Conservation (phyloP, 2,888 invertebrate species). For the Blera fallax region DNA sequence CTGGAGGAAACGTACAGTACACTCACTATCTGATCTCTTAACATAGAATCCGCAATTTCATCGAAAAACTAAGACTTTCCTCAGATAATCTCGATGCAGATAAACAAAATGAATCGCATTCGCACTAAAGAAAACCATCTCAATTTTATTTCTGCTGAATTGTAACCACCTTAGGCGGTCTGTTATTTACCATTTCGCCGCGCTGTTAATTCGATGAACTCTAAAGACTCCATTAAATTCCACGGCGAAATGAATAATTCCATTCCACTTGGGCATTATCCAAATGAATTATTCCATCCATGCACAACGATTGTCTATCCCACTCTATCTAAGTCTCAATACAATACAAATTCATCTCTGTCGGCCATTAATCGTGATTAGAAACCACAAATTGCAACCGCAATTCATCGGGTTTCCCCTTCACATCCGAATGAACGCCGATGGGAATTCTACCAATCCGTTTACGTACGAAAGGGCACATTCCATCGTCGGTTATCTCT, state of each 20-base stretch:
- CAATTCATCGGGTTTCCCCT: constrained; percentile 66
- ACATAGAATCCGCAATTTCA: no score
- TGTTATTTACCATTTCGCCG: constrained; percentile 40
- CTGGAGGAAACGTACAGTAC: no score
- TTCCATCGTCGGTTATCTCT: neutral
- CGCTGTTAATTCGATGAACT: constrained; percentile 11
- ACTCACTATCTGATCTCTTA: no score
- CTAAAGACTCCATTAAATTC: neutral
- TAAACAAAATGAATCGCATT: no score
- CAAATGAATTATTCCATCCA: neutral
- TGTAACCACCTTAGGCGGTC: no score
- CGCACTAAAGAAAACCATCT: no score
- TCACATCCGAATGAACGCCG: neutral
- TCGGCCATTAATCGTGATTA: constrained; percentile 64
- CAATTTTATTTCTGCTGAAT: neutral
- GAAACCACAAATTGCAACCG: constrained; percentile 44
- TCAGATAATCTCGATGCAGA: no score
- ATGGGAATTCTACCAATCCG: constrained; percentile 47
- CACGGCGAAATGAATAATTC: constrained; percentile 18
- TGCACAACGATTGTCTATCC: neutral
- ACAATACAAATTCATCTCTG: constrained; percentile 46
- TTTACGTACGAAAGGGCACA: constrained; percentile 35
- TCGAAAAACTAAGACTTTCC: no score
- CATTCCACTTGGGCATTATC: neutral
- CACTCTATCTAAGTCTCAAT: neutral